Percentiles rank a stretch among this genome's conserved stretches.
Conservation (phyloP, 2,888 invertebrate species). For the Chrysolina americana region DNA sequence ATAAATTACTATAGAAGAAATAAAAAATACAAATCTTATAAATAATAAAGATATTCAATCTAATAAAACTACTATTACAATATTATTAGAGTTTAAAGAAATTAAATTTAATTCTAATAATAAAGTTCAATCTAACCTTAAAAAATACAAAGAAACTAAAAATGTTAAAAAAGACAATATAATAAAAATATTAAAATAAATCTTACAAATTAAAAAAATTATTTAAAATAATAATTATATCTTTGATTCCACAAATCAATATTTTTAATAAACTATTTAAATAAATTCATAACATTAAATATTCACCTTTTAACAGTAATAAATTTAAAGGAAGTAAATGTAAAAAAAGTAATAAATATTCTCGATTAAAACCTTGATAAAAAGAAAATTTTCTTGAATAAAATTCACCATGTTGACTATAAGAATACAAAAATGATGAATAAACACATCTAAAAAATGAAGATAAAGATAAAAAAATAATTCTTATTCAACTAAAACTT, state of each 20-base stretch:
- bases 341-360: slow-evolving; percentile 68
- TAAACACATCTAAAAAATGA: slow-evolving; percentile 78
- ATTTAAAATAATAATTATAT: slow-evolving; percentile 73
- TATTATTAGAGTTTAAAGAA: slow-evolving; percentile 67
- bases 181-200: slow-evolving; percentile 67
- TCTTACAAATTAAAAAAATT: slow-evolving; percentile 56
- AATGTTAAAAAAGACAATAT: slow-evolving; percentile 71
- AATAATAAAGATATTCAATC: slow-evolving; percentile 79
- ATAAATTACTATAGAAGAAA: slow-evolving; percentile 78
- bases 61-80: slow-evolving; percentile 74
- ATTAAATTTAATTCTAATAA: slow-evolving; percentile 57
- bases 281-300: slow-evolving; percentile 71
- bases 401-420: slow-evolving; percentile 75
- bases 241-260: slow-evolving; percentile 78
- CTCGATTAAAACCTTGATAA: slow-evolving; percentile 71
- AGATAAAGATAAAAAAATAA: slow-evolving; percentile 73
- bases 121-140: slow-evolving; percentile 64
- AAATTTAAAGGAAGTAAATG: slow-evolving; percentile 76
- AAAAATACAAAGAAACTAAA: slow-evolving; percentile 68
- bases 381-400: slow-evolving; percentile 71
- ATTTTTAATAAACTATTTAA: slow-evolving; percentile 80
- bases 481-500: slow-evolving; percentile 70
- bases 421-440: slow-evolving; percentile 77
- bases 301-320: slow-evolving; percentile 73
- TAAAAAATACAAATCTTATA: slow-evolving; percentile 77